Base-by-base conservation (phyloP, 2,888 invertebrate species). In the Drosophila meridionalis region DNA sequence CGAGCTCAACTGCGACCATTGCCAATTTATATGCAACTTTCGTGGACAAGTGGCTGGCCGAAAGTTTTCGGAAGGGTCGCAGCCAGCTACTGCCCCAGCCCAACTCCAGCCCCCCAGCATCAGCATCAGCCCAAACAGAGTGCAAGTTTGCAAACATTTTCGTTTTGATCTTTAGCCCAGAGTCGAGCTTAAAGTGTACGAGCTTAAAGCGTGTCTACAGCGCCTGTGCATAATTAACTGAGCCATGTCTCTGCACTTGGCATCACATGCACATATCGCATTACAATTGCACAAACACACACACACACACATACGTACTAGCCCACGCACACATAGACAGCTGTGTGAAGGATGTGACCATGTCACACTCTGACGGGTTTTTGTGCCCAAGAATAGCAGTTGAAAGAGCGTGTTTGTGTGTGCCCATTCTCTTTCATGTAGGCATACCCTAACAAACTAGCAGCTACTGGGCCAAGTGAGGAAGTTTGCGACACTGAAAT, bases 311-410 rank as follows among this genome's bases (percentile, higher is more conserved):
- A 50, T 30, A 53, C 30, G 48, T 28, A 47, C 58, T 38, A 47
- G 11, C 59, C 47, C 56, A 48, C 28, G 30, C 12, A 47, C 65
- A 60, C 56, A 43, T 1, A 74, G 53, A 36, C 58, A 78, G 71
- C 47, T 82, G 65, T 73, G 71, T 78, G 88, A 90, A 88, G 87
- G 89, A 88, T 90, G 76, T 76, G 79, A 80, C 80, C 89, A 82
- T 91, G 90, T 90, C 90, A 89, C 84, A 82, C 72, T 79, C 78
- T 83, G 87, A 83, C 79, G 87, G 87, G 69, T 68, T 86, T 85
- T 82, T 76, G 83, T 90, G 73, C 79, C 80, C 76, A 66, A 80
- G 65, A 81, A 78, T 72, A 76, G 73, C 71, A 67, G 69, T 80
- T 58, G 59, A 74, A 76, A 71, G 73, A 70, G 59, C 47, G 38